Conservation (phyloP, 2,113 vertebrate genomes). For the Chitala chitala region DNA sequence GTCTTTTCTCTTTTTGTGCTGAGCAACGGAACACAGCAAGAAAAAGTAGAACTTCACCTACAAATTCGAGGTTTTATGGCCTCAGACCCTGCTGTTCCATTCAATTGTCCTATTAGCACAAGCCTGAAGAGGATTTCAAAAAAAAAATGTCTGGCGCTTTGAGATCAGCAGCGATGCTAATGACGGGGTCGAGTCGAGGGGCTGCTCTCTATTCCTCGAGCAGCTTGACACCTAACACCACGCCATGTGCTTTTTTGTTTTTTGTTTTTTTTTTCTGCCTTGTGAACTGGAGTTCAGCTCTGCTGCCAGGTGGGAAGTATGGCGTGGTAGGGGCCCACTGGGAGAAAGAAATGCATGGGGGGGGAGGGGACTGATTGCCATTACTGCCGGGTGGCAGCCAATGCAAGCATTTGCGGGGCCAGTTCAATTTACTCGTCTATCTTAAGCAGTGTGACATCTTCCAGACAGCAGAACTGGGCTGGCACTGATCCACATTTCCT, state of each 20-base stretch:
- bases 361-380: background rate
- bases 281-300: background rate
- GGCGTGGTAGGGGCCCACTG: too few species aligned
- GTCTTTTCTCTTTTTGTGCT: conserved; percentile 23
- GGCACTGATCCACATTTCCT: too few species aligned
- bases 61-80: conserved; percentile 39
- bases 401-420: background rate
- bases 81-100: conserved; percentile 23
- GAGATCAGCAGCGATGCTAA: conserved; percentile 66
- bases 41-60: conserved; percentile 21
- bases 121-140: conserved; percentile 55
- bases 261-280: background rate
- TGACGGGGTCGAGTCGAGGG: conserved; percentile 69
- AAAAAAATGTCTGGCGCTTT: conserved; percentile 57
- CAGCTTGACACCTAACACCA: conserved; percentile 54
- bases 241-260: conserved; percentile 7
- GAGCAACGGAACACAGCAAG: conserved; percentile 16
- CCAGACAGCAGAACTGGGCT: too few species aligned
- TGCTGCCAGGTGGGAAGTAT: background rate
- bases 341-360: background rate
- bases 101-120: conserved; percentile 51
- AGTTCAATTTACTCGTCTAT: background rate
- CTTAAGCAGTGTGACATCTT: too few species aligned
- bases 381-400: background rate
- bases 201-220: conserved; percentile 59